Percentiles rank a stretch among this genome's conserved stretches.
Evolutionary conservation across 2,797 vertebrate species (phyloP).

Genomic region (Odontamblyopus lacepedii): DNA sequence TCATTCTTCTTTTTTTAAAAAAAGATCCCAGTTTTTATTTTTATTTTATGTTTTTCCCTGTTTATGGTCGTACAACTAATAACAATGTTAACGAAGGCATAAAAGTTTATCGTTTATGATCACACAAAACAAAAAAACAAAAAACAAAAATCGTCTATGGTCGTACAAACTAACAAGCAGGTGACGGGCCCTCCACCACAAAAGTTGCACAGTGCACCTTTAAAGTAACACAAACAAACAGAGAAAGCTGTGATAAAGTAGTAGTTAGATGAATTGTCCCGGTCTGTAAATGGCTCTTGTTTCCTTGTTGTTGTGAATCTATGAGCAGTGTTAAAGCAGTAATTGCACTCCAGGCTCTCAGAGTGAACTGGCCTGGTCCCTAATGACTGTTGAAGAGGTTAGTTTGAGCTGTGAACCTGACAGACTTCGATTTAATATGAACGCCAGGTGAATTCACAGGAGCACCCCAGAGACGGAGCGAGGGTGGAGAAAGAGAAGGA

Average conservation of each 20-base stretch:
- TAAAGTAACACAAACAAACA: background rate
- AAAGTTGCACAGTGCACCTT: too few species aligned
- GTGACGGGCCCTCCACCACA: too few species aligned
- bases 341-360: conserved; percentile 11
- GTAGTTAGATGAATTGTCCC: too few species aligned
- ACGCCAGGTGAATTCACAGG: background rate
- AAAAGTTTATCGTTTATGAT: too few species aligned
- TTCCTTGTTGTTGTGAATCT: background rate
- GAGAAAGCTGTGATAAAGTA: background rate
- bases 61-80: too few species aligned
- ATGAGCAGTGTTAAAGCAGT: background rate
- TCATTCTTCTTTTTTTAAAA: too few species aligned
- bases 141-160: too few species aligned
- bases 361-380: background rate
- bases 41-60: too few species aligned
- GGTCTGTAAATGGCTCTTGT: background rate
- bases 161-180: too few species aligned
- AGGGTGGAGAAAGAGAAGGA: background rate
- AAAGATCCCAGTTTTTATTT: too few species aligned
- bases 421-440: conserved; percentile 10
- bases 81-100: too few species aligned
- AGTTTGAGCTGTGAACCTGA: background rate
- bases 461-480: background rate
- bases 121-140: too few species aligned
- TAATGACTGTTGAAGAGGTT: background rate